These are phyloP conservation scores for Hydropotes inermis DNA, from an alignment of 2,113 vertebrate species.

Conservation along the genomic window DNA sequence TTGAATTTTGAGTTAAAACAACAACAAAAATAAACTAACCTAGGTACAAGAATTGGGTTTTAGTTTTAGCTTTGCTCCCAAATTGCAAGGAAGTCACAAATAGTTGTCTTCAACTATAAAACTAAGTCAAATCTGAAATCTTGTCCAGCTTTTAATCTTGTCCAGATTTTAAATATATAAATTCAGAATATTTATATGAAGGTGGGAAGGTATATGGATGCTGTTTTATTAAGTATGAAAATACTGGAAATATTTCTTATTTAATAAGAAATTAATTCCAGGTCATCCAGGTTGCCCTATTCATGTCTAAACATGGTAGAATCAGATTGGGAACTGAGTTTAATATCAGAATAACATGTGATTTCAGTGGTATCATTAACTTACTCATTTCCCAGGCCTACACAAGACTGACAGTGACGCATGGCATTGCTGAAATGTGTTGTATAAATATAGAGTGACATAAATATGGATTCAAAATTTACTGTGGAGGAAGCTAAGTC, in stretches of 20 bases:
- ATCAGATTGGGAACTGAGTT: neutral
- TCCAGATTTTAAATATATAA: neutral
- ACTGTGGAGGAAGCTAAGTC: neutral
- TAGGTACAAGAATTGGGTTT: neutral
- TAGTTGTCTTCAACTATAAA: neutral
- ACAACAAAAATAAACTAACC: neutral
- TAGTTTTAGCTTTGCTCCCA: neutral
- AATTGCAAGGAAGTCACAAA: neutral
- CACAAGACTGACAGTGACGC: neutral
- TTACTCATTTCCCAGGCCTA: neutral
- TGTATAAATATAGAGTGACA: neutral
- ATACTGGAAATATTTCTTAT: neutral
- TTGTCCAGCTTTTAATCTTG: neutral
- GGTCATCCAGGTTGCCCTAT: neutral
- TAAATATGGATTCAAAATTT: neutral
- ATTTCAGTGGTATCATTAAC: neutral
- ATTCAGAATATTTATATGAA: neutral
- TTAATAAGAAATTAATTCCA: neutral
- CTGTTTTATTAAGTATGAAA: neutral
- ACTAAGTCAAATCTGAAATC: neutral
- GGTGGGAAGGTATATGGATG: neutral
- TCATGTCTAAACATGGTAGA: neutral
- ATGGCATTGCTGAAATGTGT: neutral
- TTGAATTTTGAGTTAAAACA: neutral
- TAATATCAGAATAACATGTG: neutral